Evolutionary conservation across 2,888 invertebrate genomes (phyloP), one percentile per base, ranked within the genome.

Genomic region (Cantharis rufa): DNA sequence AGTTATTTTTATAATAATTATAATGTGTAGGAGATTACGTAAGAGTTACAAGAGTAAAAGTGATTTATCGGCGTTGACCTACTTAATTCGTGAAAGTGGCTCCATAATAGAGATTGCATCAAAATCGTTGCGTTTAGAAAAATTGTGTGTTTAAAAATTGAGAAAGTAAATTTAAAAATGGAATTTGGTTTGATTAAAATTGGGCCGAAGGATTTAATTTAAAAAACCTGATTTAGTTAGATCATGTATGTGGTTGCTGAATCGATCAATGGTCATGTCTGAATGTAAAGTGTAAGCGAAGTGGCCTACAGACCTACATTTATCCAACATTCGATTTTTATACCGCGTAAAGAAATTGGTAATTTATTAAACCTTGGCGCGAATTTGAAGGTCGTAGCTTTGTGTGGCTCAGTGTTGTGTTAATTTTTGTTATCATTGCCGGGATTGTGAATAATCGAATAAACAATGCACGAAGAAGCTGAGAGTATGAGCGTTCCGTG

Each of bases 251-350:
- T 89, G 89, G 93, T 90, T 90, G 90, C 89, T 91, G 89, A 89
- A 90, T 92, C 93, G 93, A 93, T 90, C 91, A 89, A 90, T 88
- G 92, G 92, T 92, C 90, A 91, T 91, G 92, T 92, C 92, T 91
- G 92, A 92, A 92, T 93, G 93, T 92, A 92, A 92, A 92, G 93
- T 93, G 93, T 93, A 93, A 93, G 93, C 93, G 93, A 93, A 93
- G 93, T 94, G 94, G 93, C 94, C 94, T 93, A 94, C 92, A 94
- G 94, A 94, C 94, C 94, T 94, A 94, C 93, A 94, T 94, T 93
- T 90, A 90, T 90, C 90, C 90, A 91, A 91, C 90, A 91, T 91
- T 91, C 91, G 87, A 91, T 90, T 90, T 89, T 89, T 89, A 88
- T 86, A 88, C 87, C 86, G 86, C 87, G 87, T 86, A 89, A 89